Evolutionary conservation across 2,797 vertebrate species (phyloP), one percentile per base, ranked within the genome.

Genomic region (Heliangelus exortis): DNA sequence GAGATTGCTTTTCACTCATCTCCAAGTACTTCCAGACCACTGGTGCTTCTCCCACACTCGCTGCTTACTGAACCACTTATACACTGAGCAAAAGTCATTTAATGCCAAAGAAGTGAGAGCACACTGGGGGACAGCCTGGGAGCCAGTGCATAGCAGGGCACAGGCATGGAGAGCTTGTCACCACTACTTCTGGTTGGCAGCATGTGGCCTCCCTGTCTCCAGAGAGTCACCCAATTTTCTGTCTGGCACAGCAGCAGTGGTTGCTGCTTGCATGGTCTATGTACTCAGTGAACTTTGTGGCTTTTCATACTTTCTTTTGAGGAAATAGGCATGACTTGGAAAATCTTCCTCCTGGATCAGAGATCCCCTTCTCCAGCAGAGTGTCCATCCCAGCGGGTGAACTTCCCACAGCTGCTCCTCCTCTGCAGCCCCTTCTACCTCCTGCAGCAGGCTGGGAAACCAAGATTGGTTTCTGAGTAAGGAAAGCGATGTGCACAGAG

Each of bases 41-140:
- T 26, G 58, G n/a, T 4, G 2, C 29, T 65, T 72, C 41, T 61
- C 23, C 66, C 1, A 1, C 0, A 0, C n/a, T 61, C 2, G 1
- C 59, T 85, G 1, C 59, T 85, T 45, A 34, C 43, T 66, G 45
- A 87, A 36, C 22, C 16, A 39, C 20, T 28, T 58, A 34, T 3
- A 22, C 7, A 8, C 25, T 12, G 11, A 54, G n/a, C 31, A 66
- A 34, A 74, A 66, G 34, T 11, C 43, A 50, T 29, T 7, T 23
- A 67, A 67, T 9, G 19, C 1, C 1, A 65, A 82, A 71, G 16
- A 45, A 22, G 34, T 3, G 3, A 58, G 43, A 82, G 12, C 17
- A 29, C 4, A 7, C 23, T 1, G 15, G 7, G 43, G 65, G 25
- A n/a, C 43, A 80, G 6, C 34, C 34, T 1, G 3, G 51, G 58